These are phyloP conservation scores for Lasiurus cinereus DNA, from an alignment of 2,113 vertebrate species.

Conservation along the genomic window DNA sequence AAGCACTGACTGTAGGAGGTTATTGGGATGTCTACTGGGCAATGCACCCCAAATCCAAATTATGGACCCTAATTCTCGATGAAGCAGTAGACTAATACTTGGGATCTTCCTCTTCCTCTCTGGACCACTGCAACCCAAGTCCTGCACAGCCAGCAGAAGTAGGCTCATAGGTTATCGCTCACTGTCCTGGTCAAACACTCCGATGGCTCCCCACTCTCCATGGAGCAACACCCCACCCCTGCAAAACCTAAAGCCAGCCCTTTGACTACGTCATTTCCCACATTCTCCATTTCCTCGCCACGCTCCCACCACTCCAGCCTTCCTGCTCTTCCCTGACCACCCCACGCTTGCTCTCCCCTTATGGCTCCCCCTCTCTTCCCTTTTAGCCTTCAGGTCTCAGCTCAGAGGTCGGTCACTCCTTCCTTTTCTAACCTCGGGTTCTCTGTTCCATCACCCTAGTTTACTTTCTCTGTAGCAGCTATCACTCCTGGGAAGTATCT, in stretches of 20 bases:
- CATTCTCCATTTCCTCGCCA: accelerated
- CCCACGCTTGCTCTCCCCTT: background rate
- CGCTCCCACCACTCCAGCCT: background rate
- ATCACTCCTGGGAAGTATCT: background rate
- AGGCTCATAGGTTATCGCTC: background rate
- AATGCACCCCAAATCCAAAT: background rate
- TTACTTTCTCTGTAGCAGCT: background rate
- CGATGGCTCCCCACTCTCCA: background rate
- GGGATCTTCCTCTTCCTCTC: background rate
- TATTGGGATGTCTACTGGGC: background rate
- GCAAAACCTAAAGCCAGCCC: background rate
- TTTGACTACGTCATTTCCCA: no score
- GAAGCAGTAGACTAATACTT: background rate
- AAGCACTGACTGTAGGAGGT: background rate
- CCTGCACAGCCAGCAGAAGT: background rate
- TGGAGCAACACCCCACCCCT: background rate
- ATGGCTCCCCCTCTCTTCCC: background rate
- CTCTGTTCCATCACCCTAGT: background rate
- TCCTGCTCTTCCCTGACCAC: background rate
- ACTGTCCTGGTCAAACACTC: background rate
- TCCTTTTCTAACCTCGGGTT: background rate
- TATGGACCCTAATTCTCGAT: background rate
- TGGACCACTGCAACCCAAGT: background rate
- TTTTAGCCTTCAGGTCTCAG: background rate
- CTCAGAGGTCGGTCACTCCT: background rate